Evolutionary conservation across 30 jellyfish, hydroid and myxozoan genomes (phyloP).

Genomic region (Pelagia noctiluca): DNA sequence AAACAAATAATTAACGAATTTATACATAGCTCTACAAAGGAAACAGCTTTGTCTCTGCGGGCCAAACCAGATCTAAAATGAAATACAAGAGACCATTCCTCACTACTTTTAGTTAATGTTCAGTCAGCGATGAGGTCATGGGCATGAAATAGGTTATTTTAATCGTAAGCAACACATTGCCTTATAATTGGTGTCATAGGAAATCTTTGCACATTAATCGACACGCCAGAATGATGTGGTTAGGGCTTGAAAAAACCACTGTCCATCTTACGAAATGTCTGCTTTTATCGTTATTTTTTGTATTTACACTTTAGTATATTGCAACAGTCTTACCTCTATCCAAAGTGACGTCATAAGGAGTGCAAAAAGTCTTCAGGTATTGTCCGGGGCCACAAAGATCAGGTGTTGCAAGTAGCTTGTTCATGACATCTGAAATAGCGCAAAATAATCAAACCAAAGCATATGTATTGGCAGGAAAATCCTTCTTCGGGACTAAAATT

Average conservation of each 20-base stretch:
- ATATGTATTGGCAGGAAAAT: too few species aligned
- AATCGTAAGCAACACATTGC: background rate
- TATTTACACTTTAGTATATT: too few species aligned
- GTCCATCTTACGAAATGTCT: too few species aligned
- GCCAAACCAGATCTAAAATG: conserved; percentile 75
- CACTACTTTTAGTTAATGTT: too few species aligned
- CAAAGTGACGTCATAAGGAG: conserved; percentile 71
- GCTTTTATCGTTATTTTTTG: too few species aligned
- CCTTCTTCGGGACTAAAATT: too few species aligned
- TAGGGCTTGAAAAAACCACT: too few species aligned
- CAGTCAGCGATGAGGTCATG: background rate
- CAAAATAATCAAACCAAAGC: too few species aligned
- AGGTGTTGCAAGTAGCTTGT: conserved; percentile 52
- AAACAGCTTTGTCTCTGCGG: conserved; percentile 76
- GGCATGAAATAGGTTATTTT: background rate
- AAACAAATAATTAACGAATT: too few species aligned
- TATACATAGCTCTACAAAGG: too few species aligned
- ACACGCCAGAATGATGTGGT: too few species aligned
- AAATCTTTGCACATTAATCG: too few species aligned
- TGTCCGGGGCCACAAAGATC: conserved; percentile 62
- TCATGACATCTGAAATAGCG: conserved; percentile 60
- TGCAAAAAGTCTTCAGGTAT: conserved; percentile 46
- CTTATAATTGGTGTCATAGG: background rate
- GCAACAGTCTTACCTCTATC: conserved; percentile 75
- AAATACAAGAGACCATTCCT: background rate